Base-by-base conservation (phyloP, 2,888 invertebrate genomes). In the Dicranocentrus wangi region DNA sequence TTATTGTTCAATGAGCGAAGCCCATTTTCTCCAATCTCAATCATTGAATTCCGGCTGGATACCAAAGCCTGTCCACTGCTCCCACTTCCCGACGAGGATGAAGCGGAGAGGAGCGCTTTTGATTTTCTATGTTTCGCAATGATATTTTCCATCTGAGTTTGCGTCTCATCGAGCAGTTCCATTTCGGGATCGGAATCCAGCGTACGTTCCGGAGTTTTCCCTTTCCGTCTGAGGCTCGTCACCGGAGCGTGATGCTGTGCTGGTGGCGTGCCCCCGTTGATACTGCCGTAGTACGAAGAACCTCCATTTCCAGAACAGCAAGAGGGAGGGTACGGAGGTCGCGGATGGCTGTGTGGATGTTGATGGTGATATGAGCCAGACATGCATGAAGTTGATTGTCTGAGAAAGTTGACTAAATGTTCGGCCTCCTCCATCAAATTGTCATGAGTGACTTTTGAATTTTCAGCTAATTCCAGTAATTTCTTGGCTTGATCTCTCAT, bases 401-500 rank as follows among this genome's bases (percentile, higher is more conserved):
- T 58, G 2, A 85, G 68, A 32, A 83, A 85, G 28, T 51, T 81
- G 25, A 85, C 72, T 27, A 85, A 47, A 66, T 82, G 81, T 55
- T 84, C 82, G 1, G 85, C 85, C 71, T 85, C 84, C 39, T 85
- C 85, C 73, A 84, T 69, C 39, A 85, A 70, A 53, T 83, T 82
- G 28, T 83, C 82, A 58, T 85, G 83, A 19, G 80, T 83, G 2
- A 79, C 81, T 70, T 84, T 83, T 39, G 84, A 76, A 8, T 65
- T 82, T 71, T 85, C 82, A 13, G 84, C 84, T 13, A 81, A 70
- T 66, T 85, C 83, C 51, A 85, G 43, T 2, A 84, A 25, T 43
- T 84, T 83, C 28, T 78, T 77, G 10, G 85, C 85, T 63, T 84
- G 76, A 17, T 84, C 84, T 58, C 83, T 43, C 82, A 85, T 83